A percentile compares a stretch with the other conserved stretches of the same genome.
Evolutionary conservation across 2,888 invertebrate genomes (phyloP).

Genomic region (Parnassius glacialis): DNA sequence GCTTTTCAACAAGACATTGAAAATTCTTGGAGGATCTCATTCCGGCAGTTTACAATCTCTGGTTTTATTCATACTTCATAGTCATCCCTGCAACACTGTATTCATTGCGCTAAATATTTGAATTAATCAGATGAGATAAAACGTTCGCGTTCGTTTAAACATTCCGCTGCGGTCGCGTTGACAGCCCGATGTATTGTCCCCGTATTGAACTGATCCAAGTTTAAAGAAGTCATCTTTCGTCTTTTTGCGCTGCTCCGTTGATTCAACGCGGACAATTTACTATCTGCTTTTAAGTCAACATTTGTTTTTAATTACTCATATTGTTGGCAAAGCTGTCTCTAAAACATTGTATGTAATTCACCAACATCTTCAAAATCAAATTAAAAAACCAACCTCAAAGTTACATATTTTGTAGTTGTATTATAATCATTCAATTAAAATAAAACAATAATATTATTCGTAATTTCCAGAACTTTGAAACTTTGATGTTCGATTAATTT

Average conservation of each 20-base stretch:
- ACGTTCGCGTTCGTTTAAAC: slow-evolving; percentile 72
- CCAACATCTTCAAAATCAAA: no score
- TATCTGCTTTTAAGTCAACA: slow-evolving; percentile 16
- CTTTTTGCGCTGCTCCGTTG: slow-evolving; percentile 42
- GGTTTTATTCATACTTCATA: slow-evolving; percentile 30
- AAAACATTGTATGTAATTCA: no score
- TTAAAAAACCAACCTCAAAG: no score
- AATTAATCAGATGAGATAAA: slow-evolving; percentile 80
- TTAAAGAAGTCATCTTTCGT: slow-evolving; percentile 59
- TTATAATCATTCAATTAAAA: no score
- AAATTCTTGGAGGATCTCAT: no score
- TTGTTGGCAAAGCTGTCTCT: no score
- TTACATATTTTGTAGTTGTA: no score
- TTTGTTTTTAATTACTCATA: slow-evolving; percentile 26
- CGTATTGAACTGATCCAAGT: slow-evolving; percentile 63
- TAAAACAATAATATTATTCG: no score
- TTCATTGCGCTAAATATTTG: slow-evolving; percentile 80
- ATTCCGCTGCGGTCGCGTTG: slow-evolving; percentile 77
- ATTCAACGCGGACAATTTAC: slow-evolving; percentile 32
- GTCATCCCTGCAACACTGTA: slow-evolving; percentile 41
- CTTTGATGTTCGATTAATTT: no score
- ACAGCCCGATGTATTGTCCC: slow-evolving; percentile 79
- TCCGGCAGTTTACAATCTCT: slow-evolving; percentile 28
- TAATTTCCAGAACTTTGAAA: no score
- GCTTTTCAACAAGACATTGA: no score